phyloP scores from a whole-genome alignment of 2,797 vertebrate species.

The Megalops cyprinoides region DNA sequence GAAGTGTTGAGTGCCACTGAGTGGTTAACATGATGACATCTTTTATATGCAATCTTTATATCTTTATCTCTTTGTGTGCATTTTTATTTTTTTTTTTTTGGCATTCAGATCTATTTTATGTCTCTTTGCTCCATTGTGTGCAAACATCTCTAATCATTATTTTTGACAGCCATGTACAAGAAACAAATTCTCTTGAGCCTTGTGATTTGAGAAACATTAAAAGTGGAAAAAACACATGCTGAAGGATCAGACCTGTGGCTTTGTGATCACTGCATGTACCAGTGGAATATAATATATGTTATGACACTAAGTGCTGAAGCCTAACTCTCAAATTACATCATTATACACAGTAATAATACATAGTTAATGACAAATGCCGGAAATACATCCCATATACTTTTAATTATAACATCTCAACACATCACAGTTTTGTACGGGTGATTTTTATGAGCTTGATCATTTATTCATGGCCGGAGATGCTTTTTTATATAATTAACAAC shows the following conservation, averaged over 20 bases:
- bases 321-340: background rate
- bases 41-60: background rate
- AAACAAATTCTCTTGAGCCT: background rate
- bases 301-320: background rate
- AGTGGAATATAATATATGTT: background rate
- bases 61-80: background rate
- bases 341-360: background rate
- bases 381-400: background rate
- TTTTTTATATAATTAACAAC: background rate
- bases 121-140: too few relatives aligned
- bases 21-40: background rate
- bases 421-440: background rate
- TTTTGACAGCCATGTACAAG: background rate
- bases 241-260: background rate
- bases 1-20: background rate
- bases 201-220: background rate
- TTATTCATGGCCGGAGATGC: background rate
- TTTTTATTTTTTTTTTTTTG: background rate
- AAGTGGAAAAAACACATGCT: background rate
- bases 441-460: background rate
- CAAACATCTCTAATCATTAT: background rate
- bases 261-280: background rate
- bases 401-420: background rate
- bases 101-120: background rate
- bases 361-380: background rate